Evolutionary conservation across 2,113 vertebrate genomes (phyloP), one percentile per base, ranked within the genome.

Genomic region (Semnornis frantzii): DNA sequence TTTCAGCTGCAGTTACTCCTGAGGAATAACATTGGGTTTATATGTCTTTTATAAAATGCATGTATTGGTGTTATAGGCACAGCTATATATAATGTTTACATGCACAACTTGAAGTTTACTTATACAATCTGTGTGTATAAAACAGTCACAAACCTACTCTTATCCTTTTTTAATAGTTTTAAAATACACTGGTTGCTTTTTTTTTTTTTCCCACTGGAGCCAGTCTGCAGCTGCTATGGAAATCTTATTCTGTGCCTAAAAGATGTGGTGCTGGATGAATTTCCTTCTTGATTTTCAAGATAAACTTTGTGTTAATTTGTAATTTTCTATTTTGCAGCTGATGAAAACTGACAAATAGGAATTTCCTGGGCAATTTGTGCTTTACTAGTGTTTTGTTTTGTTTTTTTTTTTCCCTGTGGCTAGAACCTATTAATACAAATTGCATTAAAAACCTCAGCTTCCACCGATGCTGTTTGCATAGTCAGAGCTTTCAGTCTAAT

Each of bases 311-410:
- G 10, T 64, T 82, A 69, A 62, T 76, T 83, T 60, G 30, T 57
- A 74, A 88, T 85, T 87, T 89, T 92, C 77, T 86, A 46, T 68
- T 94, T 95, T 93, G 91, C 13, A 78, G 25, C 33, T 63, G 44
- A 75, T 65, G 82, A 88, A 90, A 93, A 79, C 13, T 88, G 59
- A 81, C 77, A 94, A 96, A 87, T 83, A 33, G 76, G 37, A 79
- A 83, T 93, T 96, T 95, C 74, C 80, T 4, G 5, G 34, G 19
- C 17, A 94, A 30, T 82, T 73, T 77, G 33, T 66, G 58, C 37
- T 84, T 84, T 74, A 79, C 63, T 57, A 77, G 20, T 62, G 69
- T 87, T 90, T 33, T 34, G 83, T 59, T 50, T 44, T 39, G 42
- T 18, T 16, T 46, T 46, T 46, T 44, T 44, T 17, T 44, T 44